Percentiles rank a stretch among this genome's conserved stretches.
Conservation (phyloP, 2,888 invertebrate genomes). For the Fragum fragum region DNA sequence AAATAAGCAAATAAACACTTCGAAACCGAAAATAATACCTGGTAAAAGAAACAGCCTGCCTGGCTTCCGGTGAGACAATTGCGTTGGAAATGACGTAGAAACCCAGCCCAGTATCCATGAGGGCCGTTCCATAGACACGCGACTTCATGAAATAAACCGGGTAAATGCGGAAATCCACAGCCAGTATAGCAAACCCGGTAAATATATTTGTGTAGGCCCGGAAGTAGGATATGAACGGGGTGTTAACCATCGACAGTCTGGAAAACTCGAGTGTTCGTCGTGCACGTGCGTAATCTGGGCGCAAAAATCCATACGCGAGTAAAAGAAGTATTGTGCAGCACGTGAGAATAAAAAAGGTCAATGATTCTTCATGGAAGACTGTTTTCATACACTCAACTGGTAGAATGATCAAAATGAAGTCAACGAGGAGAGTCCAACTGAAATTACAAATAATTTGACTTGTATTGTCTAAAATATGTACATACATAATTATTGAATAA, state of each 20-base stretch:
- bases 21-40: conserved; percentile 36
- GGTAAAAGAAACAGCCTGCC: conserved; percentile 39
- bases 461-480: too few relatives aligned
- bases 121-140: conserved; percentile 91
- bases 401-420: conserved; percentile 44
- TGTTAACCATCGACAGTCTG: conserved; percentile 37
- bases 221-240: conserved; percentile 68
- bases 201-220: conserved; percentile 73
- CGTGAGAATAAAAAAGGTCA: conserved; percentile 37
- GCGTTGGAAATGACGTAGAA: conserved; percentile 88
- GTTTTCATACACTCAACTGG: conserved; percentile 60
- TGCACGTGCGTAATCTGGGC: not conserved
- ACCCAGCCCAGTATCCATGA: conserved; percentile 98
- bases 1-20: too few relatives aligned
- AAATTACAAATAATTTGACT: too few relatives aligned
- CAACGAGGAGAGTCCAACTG: conserved; percentile 41
- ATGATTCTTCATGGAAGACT: conserved; percentile 36
- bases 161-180: conserved; percentile 96
- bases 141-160: conserved; percentile 95
- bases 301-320: not conserved
- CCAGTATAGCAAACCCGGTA: conserved; percentile 92
- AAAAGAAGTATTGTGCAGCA: conserved; percentile 17
- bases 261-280: conserved; percentile 30
- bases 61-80: conserved; percentile 74
- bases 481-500: too few relatives aligned